Evolutionary conservation across 2,113 vertebrate genomes (phyloP).

Genomic region (Oriolus oriolus): DNA sequence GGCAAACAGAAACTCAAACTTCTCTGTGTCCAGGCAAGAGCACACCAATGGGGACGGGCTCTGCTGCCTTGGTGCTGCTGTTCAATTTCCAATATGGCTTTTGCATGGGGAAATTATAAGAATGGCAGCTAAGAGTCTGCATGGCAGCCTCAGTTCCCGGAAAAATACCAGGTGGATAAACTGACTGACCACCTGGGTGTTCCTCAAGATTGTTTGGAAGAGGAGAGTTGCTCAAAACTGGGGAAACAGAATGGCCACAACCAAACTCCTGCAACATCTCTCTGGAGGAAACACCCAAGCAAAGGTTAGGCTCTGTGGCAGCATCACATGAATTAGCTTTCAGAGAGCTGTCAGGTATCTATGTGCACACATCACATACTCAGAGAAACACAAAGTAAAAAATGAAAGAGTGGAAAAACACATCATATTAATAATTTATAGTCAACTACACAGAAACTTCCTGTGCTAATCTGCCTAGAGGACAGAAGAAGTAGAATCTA

Average conservation of each 20-base stretch:
- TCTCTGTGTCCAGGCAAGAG: neutral
- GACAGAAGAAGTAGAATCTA: neutral
- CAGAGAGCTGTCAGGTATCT: neutral
- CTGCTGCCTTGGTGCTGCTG: neutral
- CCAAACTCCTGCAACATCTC: neutral
- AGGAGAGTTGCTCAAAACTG: neutral
- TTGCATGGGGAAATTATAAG: accelerated
- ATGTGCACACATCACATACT: neutral
- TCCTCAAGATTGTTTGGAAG: neutral
- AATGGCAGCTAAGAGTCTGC: neutral
- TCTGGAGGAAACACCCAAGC: neutral
- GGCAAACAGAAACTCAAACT: neutral
- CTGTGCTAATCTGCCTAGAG: neutral
- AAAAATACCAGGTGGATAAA: neutral
- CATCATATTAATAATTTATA: neutral
- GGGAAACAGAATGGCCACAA: neutral
- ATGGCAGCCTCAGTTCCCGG: neutral
- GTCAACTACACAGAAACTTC: neutral
- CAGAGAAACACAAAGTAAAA: neutral
- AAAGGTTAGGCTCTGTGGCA: neutral
- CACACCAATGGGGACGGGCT: accelerated
- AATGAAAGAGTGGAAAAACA: neutral
- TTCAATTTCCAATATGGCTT: accelerated
- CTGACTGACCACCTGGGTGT: neutral
- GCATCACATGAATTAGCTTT: neutral